Conservation (phyloP, 2,113 vertebrate genomes). For the Mixornis gularis region DNA sequence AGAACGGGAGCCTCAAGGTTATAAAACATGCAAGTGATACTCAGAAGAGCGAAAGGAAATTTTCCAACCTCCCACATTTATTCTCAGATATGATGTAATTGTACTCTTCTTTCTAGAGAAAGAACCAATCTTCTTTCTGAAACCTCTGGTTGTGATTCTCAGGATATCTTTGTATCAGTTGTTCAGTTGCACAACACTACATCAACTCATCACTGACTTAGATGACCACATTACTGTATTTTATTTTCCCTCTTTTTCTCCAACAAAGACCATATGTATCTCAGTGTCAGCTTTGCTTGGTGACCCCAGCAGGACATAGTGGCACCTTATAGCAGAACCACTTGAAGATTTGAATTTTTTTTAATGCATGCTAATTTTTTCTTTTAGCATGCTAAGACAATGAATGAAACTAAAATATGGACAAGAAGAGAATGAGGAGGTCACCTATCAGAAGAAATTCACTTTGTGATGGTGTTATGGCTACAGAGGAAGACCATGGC, state of each 20-base stretch:
- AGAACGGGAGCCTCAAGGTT: neutral
- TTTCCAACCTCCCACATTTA: neutral
- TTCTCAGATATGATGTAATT: neutral
- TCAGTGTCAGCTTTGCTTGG: neutral
- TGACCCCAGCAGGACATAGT: neutral
- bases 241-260: neutral
- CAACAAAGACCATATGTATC: neutral
- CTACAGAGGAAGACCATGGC: neutral
- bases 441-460: neutral
- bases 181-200: neutral
- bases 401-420: neutral
- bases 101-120: neutral
- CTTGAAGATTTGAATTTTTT: neutral
- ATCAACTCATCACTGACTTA: neutral
- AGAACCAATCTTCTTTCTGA: neutral
- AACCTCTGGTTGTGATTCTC: neutral
- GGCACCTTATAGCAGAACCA: neutral
- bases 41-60: neutral
- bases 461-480: neutral
- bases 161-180: neutral
- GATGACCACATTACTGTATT: neutral
- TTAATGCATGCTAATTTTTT: too few relatives aligned
- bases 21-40: neutral
- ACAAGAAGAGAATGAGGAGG: neutral
- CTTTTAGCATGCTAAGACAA: neutral